Evolutionary conservation across 2,797 vertebrate species (phyloP), one percentile per base, ranked within the genome.

Genomic region (Oreonectes daqikongensis): DNA sequence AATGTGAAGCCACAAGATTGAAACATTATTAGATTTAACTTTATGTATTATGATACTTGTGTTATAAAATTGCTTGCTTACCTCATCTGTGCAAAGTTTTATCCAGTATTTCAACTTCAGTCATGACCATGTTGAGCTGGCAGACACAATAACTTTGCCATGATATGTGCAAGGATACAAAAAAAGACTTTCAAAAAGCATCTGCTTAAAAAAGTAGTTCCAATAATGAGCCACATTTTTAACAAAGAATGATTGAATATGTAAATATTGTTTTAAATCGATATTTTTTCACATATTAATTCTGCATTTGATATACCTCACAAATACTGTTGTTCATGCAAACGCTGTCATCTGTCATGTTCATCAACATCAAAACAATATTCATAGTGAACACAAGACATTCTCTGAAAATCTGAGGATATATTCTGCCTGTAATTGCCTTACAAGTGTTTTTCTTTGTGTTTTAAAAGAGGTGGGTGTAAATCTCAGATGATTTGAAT

Each of bases 401-500:
- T 61, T 72, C 7, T 69, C 5, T 20, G n/a, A 63, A 50, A 80
- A 79, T 44, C 28, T 15, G 30, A 72, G 44, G 30, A 70, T 57
- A 20, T 59, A 66, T 64, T 73, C 52, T 52, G 46, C 57, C 14
- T 79, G 73, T 79, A 79, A 55, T 55, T 57, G 12, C 53, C 24
- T 57, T 28, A 57, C 53, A 14, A 26, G 53, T 57, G 53, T 26
- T 57, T 24, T 55, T 52, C 22, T 55, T 57, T 57, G 2, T 26
- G 24, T 26, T 57, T 57, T 53, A 6, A 50, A 50, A 66, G 30
- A 20, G 18, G 38, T 76, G 53, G 26, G 48, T 74, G 77, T 40
- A 38, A 71, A 61, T 79, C 55, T 79, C 61, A 55, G 22, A 32
- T 78, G 71, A 72, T 61, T 40, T 75, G 77, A 84, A 79, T 81